Evolutionary conservation across 2,888 invertebrate species (phyloP).

Genomic region (Ectobius pallidus): DNA sequence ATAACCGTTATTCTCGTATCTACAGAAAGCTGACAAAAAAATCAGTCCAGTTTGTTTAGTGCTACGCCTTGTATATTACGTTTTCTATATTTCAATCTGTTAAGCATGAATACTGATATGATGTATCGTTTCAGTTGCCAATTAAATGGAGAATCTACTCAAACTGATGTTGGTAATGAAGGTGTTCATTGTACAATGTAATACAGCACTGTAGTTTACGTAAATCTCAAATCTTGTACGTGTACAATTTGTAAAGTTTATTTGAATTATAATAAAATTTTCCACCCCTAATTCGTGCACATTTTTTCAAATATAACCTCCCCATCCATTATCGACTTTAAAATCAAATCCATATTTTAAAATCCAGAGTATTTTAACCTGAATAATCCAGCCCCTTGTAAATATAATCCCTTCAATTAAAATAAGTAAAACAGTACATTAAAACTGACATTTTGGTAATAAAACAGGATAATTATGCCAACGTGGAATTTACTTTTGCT

Average conservation of each 20-base stretch:
- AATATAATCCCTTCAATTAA: not conserved
- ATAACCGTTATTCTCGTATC: no score
- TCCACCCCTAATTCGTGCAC: slow-evolving; percentile 31
- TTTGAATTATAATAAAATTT: slow-evolving; percentile 41
- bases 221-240: slow-evolving; percentile 33
- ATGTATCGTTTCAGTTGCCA: slow-evolving; percentile 33
- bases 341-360: slow-evolving; percentile 20
- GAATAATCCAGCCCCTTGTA: slow-evolving; percentile 12
- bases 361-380: not conserved
- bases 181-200: slow-evolving; percentile 14
- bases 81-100: no score
- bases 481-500: no score
- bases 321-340: slow-evolving; percentile 32
- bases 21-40: no score
- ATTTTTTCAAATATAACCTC: slow-evolving; percentile 37
- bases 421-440: not conserved
- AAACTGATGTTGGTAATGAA: slow-evolving; percentile 13
- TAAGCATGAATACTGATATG: slow-evolving; percentile 40
- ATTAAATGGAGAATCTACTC: slow-evolving; percentile 26
- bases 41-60: no score
- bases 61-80: no score
- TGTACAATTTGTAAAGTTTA: slow-evolving; percentile 42
- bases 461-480: not conserved
- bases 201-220: not conserved
- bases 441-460: not conserved